Evolutionary conservation across 2,797 vertebrate genomes (phyloP), one percentile per base, ranked within the genome.

Genomic region (Hoplostethus mediterraneus): DNA sequence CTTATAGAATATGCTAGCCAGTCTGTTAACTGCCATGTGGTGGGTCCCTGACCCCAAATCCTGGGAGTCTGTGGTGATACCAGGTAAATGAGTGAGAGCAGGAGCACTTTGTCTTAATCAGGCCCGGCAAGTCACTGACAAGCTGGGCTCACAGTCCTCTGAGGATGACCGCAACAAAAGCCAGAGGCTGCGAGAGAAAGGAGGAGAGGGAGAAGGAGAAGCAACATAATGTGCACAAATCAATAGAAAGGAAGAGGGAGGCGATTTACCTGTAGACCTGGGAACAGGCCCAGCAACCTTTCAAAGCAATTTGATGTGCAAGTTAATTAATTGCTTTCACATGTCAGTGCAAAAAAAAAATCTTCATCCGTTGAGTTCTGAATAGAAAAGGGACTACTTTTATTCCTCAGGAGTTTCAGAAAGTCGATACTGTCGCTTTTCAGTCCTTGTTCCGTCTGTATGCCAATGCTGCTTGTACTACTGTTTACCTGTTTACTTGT

Each of bases 141-240:
- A 69, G 71, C 75, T 38, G 33, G 47, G 33, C 13, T 63, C 38
- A 14, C 12, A 59, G 69, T 81, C 56, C 83, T 82, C 72, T 44
- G 13, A 58, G 74, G 74, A 62, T 52, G 11, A 7, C 9, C 1
- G 4, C 17, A 61, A 73, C 65, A 67, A 71, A 79, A 84, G 67
- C 11, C 33, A 67, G 38, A 62, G 52, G 21, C 49, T 10, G 68
- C 21, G 17, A 36, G 68, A 36, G 55, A 63, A 54, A 53, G n/a
- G 61, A 53, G 47, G 36, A 51, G 58, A 52, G n/a, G 21, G 55
- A 21, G 21, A 21, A 8, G 67, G 33, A 47, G 72, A 40, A 25
- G 70, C 75, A 80, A 78, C 51, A 75, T 49, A 73, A 80, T 65
- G 64, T 7, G 45, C 40, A 51, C 49, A 6, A 69, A 86, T 83